These are phyloP conservation scores for Chelon auratus DNA, from an alignment of 2,797 vertebrate genomes.

Conservation along the genomic window DNA sequence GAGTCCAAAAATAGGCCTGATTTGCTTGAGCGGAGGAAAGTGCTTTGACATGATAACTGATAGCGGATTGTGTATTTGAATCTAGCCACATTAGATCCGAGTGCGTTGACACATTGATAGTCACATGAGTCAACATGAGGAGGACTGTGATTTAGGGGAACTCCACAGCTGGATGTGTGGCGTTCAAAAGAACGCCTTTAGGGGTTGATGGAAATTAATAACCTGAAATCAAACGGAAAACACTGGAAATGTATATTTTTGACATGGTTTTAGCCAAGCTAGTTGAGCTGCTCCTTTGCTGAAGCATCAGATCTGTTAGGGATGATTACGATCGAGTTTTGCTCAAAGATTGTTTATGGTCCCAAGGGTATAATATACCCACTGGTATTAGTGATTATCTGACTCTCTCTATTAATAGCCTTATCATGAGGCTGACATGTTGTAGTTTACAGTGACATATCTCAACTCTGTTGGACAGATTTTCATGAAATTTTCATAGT, in stretches of 20 bases:
- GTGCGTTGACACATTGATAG: slow-evolving; percentile 75
- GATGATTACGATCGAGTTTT: background rate
- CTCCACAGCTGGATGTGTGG: slow-evolving; percentile 64
- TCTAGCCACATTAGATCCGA: slow-evolving; percentile 61
- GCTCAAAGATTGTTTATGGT: background rate
- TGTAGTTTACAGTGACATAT: background rate
- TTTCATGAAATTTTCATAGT: background rate
- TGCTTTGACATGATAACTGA: slow-evolving; percentile 65
- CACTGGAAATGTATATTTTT: slow-evolving; percentile 27
- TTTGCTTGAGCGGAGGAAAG: slow-evolving; percentile 54
- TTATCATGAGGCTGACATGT: background rate
- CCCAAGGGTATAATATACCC: too few species aligned
- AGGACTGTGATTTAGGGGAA: slow-evolving; percentile 71
- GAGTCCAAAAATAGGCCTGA: slow-evolving; percentile 62
- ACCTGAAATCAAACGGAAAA: slow-evolving; percentile 50
- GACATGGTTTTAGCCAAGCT: slow-evolving; percentile 15
- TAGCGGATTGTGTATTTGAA: slow-evolving; percentile 67
- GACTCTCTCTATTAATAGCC: background rate
- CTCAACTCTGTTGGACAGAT: background rate
- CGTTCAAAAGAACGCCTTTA: slow-evolving; percentile 47
- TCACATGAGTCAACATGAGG: slow-evolving; percentile 55
- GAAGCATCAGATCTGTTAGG: background rate
- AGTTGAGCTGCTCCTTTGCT: background rate
- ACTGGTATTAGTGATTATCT: background rate
- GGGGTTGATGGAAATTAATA: slow-evolving; percentile 60